Evolutionary conservation across 2,797 vertebrate species (phyloP), one percentile per base, ranked within the genome.

Genomic region (Cossypha caffra): DNA sequence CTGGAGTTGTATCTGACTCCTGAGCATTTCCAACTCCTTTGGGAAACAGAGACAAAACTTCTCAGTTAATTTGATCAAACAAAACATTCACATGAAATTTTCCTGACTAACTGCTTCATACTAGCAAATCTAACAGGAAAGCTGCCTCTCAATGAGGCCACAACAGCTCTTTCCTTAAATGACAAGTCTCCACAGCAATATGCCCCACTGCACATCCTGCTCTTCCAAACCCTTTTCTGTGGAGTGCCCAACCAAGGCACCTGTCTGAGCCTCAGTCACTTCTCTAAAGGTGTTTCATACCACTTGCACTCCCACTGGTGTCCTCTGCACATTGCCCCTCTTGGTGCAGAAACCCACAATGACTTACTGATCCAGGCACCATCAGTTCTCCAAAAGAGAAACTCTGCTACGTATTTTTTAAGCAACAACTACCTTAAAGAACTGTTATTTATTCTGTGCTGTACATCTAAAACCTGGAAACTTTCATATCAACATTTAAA

Each of bases 21-120:
- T 98, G 90, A 99, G 97, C 35, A 93, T 64, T 93, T 99, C 98
- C 59, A 99, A 69, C 79, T 99, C 99, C 99, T 99, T 94, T 24
- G 28, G 90, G 90, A 61, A 88, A 69, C 95, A 72, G 18, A n/a
- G 20, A 25, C 43, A 75, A 61, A 62, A 55, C 3, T 26, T 66
- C 4, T 5, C 42, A 21, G 31, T 48, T 76, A 4, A 21, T 72
- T n/a, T 13, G 18, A 50, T 29, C 19, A 40, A 63, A 24, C 18
- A 38, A 71, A 9, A 28, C 18, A 43, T 13, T 68, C 35, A 47
- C 40, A 18, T 43, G 2, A 10, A 3, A 1, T 31, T 69, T 24
- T 54, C 18, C 28, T 18, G 7, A n/a, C 10, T 20, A 23, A 59
- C 40, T 62, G 35, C n/a, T 75, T 52, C 31, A 4, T 4, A 26